phyloP scores from a whole-genome alignment of 2,113 vertebrate genomes.

The Theropithecus gelada region DNA sequence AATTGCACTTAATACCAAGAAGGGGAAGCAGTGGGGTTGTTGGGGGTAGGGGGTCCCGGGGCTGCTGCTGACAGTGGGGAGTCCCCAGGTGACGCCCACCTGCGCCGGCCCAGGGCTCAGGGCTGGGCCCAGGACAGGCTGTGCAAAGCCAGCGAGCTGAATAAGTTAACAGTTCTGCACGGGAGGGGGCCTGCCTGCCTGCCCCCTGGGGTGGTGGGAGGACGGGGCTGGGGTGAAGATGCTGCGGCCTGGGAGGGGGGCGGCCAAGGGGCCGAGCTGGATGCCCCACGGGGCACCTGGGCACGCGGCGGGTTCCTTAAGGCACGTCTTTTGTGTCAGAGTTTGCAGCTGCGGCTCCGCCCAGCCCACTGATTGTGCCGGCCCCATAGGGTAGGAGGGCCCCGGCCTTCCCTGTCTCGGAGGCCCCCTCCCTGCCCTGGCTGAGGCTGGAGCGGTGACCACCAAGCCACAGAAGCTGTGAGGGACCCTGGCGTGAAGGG shows the following conservation, averaged over 20 bases:
- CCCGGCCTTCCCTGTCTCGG: background rate
- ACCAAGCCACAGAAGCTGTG: slow-evolving; percentile 47
- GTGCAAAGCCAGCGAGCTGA: slow-evolving; percentile 77
- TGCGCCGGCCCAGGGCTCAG: slow-evolving; percentile 52
- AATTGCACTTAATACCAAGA: slow-evolving; percentile 80
- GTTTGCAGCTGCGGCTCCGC: slow-evolving; percentile 63
- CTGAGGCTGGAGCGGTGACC: background rate
- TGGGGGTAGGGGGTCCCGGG: background rate
- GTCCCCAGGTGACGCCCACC: slow-evolving; percentile 55
- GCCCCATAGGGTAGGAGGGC: background rate
- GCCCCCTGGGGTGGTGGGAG: background rate
- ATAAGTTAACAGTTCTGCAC: slow-evolving; percentile 67
- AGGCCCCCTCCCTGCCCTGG: background rate
- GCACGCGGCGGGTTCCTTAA: slow-evolving; percentile 72
- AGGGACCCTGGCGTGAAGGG: slow-evolving; percentile 25
- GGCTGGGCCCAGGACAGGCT: slow-evolving; percentile 40
- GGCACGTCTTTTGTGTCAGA: slow-evolving; percentile 75
- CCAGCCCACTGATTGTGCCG: slow-evolving; percentile 61
- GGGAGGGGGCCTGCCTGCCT: slow-evolving; percentile 59
- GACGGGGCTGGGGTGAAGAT: background rate
- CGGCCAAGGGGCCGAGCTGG: slow-evolving; percentile 34
- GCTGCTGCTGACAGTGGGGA: slow-evolving; percentile 40
- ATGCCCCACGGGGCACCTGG: slow-evolving; percentile 51
- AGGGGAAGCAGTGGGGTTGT: slow-evolving; percentile 58
- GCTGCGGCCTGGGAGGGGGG: background rate